A percentile compares a stretch with the other conserved stretches of the same genome.
Conservation (phyloP, 2,888 invertebrate species). For the Cataglyphis rosenhaueri region DNA sequence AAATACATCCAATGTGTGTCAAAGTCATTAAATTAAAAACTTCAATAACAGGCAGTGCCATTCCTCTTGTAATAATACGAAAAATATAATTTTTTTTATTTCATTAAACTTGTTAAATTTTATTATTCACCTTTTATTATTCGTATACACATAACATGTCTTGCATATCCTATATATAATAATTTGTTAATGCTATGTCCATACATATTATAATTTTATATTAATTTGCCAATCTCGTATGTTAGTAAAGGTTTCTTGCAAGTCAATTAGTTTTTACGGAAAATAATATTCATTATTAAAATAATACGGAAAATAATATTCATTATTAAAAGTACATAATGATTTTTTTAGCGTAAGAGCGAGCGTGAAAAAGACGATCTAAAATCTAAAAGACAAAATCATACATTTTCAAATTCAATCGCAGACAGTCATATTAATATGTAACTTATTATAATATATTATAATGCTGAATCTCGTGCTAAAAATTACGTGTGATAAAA, state of each 20-base stretch:
- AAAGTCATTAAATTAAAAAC: not conserved
- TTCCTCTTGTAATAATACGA: constrained; percentile 13
- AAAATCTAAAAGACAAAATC: constrained; percentile 54
- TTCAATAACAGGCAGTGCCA: constrained; percentile 24
- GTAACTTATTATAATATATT: constrained; percentile 59
- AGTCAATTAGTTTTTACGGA: not conserved
- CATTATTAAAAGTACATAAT: not conserved
- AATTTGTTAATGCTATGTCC: not conserved
- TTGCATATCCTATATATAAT: not conserved
- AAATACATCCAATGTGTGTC: not conserved
- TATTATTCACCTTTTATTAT: not conserved
- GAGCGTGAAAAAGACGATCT: constrained; percentile 26
- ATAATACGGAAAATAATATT: not conserved
- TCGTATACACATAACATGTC: not conserved
- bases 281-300: not conserved
- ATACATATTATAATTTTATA: not conserved
- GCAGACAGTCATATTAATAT: constrained; percentile 22
- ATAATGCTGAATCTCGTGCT: constrained; percentile 60
- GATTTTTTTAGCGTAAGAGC: not conserved
- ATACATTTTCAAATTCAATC: constrained; percentile 65
- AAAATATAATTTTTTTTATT: constrained; percentile 37
- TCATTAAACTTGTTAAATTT: not conserved
- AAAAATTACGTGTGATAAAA: constrained; percentile 60
- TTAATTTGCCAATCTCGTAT: not conserved
- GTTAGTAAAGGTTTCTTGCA: not conserved